phyloP scores from a whole-genome alignment of 92 coral and sea anemone species.

The Muricea muricata region DNA sequence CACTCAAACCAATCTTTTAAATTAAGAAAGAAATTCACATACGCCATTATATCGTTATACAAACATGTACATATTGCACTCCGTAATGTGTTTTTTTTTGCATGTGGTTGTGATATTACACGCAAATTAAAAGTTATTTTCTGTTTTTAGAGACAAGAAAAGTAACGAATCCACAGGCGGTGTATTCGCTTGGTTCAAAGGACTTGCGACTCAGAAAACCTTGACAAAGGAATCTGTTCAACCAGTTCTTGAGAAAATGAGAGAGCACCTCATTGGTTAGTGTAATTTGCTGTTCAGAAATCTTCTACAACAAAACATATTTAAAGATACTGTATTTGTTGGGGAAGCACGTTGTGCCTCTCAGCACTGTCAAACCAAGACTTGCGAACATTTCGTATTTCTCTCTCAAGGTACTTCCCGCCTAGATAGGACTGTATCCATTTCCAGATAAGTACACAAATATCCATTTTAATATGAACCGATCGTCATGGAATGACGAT shows the following conservation, averaged over 20 bases:
- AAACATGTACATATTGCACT: neutral
- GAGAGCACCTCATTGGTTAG: conserved; percentile 92
- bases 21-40: neutral
- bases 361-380: too few species aligned
- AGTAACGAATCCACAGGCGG: conserved; percentile 73
- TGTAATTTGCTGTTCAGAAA: neutral
- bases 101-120: neutral
- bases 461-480: too few species aligned
- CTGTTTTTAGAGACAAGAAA: neutral
- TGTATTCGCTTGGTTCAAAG: conserved; percentile 94
- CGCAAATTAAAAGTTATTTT: neutral
- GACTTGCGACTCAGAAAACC: conserved; percentile 97
- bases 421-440: too few species aligned
- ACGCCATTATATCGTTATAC: neutral
- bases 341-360: too few species aligned
- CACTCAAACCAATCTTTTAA: too few species aligned
- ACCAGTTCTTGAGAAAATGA: conserved; percentile 97
- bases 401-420: too few species aligned
- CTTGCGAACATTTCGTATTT: too few species aligned
- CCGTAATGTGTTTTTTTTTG: too few species aligned
- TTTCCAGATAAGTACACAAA: too few species aligned
- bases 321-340: too few species aligned
- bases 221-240: conserved; percentile 81
- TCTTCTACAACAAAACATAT: neutral
- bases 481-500: too few species aligned